Evolutionary conservation across 2,888 invertebrate genomes (phyloP).

Genomic region (Tenthredo livida): DNA sequence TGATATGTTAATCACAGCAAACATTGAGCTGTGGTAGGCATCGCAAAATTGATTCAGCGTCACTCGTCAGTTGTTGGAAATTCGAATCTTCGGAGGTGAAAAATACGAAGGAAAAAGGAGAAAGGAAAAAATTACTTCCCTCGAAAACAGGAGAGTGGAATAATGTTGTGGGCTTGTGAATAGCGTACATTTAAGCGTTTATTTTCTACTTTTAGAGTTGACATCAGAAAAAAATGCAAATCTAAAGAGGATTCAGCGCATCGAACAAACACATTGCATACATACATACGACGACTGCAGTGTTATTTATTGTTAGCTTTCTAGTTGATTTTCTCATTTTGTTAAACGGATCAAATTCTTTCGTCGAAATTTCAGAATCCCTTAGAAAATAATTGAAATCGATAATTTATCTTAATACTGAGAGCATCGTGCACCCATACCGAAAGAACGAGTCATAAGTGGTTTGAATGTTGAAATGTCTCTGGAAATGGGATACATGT

Average conservation of each 20-base stretch:
- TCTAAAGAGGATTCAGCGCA: conserved; percentile 1
- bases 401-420: background rate
- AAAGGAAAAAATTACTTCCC: background rate
- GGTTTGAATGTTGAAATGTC: background rate
- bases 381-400: background rate
- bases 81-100: background rate
- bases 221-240: conserved; percentile 35
- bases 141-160: background rate
- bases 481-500: background rate
- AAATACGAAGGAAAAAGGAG: background rate
- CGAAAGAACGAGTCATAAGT: conserved; percentile 32
- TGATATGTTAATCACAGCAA: background rate
- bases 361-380: background rate
- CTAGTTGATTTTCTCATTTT: background rate
- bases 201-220: conserved; percentile 42
- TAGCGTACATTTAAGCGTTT: background rate
- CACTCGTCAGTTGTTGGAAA: background rate
- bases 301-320: background rate
- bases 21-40: background rate
- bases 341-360: background rate
- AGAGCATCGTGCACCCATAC: background rate
- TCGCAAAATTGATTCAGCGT: background rate
- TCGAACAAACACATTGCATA: conserved; percentile 12
- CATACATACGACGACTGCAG: background rate
- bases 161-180: background rate